phyloP scores from a whole-genome alignment of 2,797 vertebrate genomes.

The Aplochiton taeniatus region DNA sequence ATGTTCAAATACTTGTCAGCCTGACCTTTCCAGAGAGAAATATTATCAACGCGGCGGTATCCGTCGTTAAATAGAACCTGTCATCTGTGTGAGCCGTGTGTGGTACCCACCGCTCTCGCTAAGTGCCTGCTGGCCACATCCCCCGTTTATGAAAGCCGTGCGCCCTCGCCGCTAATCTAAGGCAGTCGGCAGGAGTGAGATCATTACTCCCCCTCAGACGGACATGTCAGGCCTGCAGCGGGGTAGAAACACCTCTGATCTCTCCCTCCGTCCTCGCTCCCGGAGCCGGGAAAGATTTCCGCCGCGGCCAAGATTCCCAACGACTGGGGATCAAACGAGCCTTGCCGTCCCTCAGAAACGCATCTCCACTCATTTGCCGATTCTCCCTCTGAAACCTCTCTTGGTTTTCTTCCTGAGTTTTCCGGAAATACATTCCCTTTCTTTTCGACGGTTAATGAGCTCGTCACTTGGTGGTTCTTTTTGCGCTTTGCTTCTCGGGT shows the following conservation, averaged over 20 bases:
- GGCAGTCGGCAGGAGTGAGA: slow-evolving; percentile 39
- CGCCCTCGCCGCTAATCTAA: slow-evolving; percentile 47
- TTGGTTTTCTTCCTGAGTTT: slow-evolving; percentile 17
- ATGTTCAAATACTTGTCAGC: too few species aligned
- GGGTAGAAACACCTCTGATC: slow-evolving; percentile 57
- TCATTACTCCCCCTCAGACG: slow-evolving; percentile 55
- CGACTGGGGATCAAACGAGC: slow-evolving; percentile 54
- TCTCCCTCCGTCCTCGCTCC: slow-evolving; percentile 29
- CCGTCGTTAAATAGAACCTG: too few species aligned
- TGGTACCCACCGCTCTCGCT: not conserved
- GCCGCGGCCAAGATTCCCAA: slow-evolving; percentile 41
- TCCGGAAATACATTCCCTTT: slow-evolving; percentile 18
- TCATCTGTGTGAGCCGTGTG: not conserved
- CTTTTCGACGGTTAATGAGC: not conserved
- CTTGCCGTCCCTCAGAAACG: slow-evolving; percentile 20
- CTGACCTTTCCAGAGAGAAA: too few species aligned
- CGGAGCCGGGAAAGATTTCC: slow-evolving; percentile 42
- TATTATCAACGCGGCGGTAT: too few species aligned
- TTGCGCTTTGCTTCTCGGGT: too few species aligned
- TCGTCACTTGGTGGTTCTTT: too few species aligned
- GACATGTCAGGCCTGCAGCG: slow-evolving; percentile 53
- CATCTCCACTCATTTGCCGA: slow-evolving; percentile 32
- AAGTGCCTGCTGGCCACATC: slow-evolving; percentile 31
- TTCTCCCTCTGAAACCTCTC: slow-evolving; percentile 25
- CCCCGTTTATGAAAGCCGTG: slow-evolving; percentile 44